Conservation (phyloP, 2,797 vertebrate genomes). For the Danio tinwini region DNA sequence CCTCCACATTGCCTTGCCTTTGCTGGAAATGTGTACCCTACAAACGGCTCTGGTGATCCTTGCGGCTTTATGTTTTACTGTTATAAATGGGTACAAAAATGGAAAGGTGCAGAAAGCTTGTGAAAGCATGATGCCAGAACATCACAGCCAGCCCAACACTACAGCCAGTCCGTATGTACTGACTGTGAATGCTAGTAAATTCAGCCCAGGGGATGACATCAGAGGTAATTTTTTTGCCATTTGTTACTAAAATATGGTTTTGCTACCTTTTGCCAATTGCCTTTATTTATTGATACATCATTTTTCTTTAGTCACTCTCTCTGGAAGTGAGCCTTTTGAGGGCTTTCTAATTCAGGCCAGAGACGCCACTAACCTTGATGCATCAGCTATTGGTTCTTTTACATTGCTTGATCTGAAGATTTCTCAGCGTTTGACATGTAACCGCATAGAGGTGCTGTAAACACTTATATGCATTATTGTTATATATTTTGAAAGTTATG, state of each 20-base stretch:
- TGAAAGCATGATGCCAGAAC: conserved; percentile 78
- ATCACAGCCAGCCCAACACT: conserved; percentile 67
- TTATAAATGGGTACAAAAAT: conserved; percentile 70
- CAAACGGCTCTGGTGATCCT: neutral
- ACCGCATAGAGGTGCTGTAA: conserved; percentile 71
- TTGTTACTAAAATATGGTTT: neutral
- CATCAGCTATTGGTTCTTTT: conserved; percentile 79
- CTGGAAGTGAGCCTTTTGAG: conserved; percentile 67
- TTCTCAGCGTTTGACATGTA: conserved; percentile 83
- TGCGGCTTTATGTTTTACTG: conserved; percentile 36
- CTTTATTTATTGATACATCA: neutral
- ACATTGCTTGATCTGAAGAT: conserved; percentile 64
- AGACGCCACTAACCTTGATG: conserved; percentile 66
- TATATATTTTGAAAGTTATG: too few species aligned
- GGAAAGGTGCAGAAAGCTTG: conserved; percentile 79
- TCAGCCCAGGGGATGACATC: conserved; percentile 77
- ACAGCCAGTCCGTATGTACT: conserved; percentile 71
- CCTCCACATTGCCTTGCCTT: neutral
- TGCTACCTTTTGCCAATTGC: neutral
- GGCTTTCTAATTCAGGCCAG: conserved; percentile 86
- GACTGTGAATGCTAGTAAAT: conserved; percentile 71
- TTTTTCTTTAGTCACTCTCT: conserved; percentile 64
- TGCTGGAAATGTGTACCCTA: neutral
- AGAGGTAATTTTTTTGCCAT: conserved; percentile 75
- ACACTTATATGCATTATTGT: neutral